Evolutionary conservation across 2,113 vertebrate genomes (phyloP), one percentile per base, ranked within the genome.

Genomic region (Bambusicola thoracicus): DNA sequence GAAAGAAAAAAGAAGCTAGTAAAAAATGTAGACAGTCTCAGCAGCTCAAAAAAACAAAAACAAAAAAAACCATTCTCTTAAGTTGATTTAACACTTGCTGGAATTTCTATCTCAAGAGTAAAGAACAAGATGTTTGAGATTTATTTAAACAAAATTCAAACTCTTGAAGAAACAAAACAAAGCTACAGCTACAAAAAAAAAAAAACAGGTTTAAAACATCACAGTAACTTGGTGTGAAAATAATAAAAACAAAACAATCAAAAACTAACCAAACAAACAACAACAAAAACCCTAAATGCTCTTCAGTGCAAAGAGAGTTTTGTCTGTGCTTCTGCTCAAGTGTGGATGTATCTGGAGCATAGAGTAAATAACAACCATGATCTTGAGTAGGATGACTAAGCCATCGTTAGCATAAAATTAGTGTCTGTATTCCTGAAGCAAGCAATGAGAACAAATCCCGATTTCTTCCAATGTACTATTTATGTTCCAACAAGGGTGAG

Each of bases 81-180:
- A 87, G 41, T 20, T 59, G 59, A 34, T 43, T 43, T 73, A 85
- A 89, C 59, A 80, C 22, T 40, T 27, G 12, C 44, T 82, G 44
- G 34, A 80, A 32, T 84, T 85, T 69, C 63, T 67, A 55, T 87
- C 18, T 38, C 59, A 44, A 53, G 21, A 85, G 72, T 81, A 44
- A 94, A 94, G 90, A 76, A 49, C 9, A 93, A 94, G 74, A 85
- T 65, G 74, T 69, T 94, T 58, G 36, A 44, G 38, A 73, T 75
- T 89, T 88, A 78, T 61, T 86, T 58, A 84, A 67, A 65, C 5
- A 85, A 80, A 92, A 90, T 53, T 76, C 59, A 93, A 86, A 12
- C 6, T 6, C 40, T 74, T 43, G 40, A 89, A 85, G 58, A 93
- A 93, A 76, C 4, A 77, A 79, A 84, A 27, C 30, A 7, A 41